These are phyloP conservation scores for Plecturocebus donacophilus DNA, from an alignment of 2,113 vertebrate species.

Conservation along the genomic window DNA sequence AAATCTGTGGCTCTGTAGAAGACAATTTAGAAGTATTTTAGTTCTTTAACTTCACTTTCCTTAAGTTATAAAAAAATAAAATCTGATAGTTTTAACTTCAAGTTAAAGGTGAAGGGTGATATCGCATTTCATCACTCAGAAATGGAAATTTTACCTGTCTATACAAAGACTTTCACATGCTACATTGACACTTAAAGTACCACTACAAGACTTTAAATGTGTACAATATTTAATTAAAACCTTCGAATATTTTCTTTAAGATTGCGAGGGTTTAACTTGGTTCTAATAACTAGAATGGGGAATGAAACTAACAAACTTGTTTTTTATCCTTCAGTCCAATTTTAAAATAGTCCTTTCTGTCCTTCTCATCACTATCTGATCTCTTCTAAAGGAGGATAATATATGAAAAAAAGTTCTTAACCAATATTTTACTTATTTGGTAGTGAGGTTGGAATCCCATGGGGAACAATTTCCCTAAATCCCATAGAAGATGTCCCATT, in stretches of 20 bases:
- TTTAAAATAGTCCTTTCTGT: conserved; percentile 28
- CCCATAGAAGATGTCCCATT: neutral
- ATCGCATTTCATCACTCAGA: conserved; percentile 48
- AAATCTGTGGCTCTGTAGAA: conserved; percentile 77
- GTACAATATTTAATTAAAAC: conserved; percentile 21
- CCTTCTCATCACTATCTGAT: neutral
- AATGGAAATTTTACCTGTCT: conserved; percentile 37
- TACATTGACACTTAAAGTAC: conserved; percentile 63
- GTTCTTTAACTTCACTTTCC: conserved; percentile 55
- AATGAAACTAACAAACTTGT: neutral
- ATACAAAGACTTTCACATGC: conserved; percentile 44
- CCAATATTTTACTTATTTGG: neutral
- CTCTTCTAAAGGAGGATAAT: neutral
- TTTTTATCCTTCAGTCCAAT: neutral
- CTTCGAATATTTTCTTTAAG: neutral
- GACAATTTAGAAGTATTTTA: conserved; percentile 65
- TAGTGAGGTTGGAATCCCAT: neutral
- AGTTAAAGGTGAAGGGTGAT: conserved; percentile 69
- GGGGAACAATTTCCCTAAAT: conserved; percentile 20
- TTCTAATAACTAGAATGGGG: conserved; percentile 2
- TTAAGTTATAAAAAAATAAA: conserved; percentile 88
- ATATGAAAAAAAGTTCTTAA: neutral
- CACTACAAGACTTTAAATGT: conserved; percentile 33
- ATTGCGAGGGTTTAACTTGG: neutral
- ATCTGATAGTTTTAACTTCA: conserved; percentile 85